Evolutionary conservation across 2,797 vertebrate species (phyloP), one percentile per base, ranked within the genome.

Genomic region (Chelmon rostratus): DNA sequence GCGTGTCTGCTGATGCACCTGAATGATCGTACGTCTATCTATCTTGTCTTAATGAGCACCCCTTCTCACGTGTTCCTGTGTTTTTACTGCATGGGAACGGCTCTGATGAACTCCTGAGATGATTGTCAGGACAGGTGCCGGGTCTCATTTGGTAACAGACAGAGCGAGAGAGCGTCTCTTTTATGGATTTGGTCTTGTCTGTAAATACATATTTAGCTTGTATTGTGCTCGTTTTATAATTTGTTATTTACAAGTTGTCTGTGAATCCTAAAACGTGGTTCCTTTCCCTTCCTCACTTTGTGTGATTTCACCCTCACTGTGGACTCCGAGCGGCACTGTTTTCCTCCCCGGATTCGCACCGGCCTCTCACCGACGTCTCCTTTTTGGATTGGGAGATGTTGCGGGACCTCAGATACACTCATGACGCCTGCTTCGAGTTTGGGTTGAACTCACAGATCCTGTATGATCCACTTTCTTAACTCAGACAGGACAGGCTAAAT

Each of bases 131-230:
- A 79, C 52, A 70, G 63, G 50, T 79, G 63, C 67, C 50, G 61
- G 62, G 86, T 83, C 66, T 69, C 68, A 52, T 61, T 82, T 73
- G 81, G 53, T 78, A 66, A 72, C 33, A 42, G 57, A 72, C 64
- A 58, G 68, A 80, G 69, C 54, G 11, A 54, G 76, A 78, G 73
- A 67, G 62, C 74, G 21, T 87, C 81, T 90, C 86, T 74, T 83
- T 65, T 67, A 35, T 68, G 66, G 69, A 84, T 90, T 90, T 89
- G 81, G 74, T 88, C 82, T 86, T 87, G 88, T 91, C 73, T 94
- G 91, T 94, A 95, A 91, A 94, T 92, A 90, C 89, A 84, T 84
- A 81, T 89, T 90, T 89, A 84, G 79, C 89, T 92, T 85, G 81
- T 90, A 85, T 84, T 91, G 89, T 91, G 81, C 76, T 91, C 88